These are phyloP conservation scores for Clunio marinus DNA, from an alignment of 2,888 invertebrate genomes.

Conservation along the genomic window DNA sequence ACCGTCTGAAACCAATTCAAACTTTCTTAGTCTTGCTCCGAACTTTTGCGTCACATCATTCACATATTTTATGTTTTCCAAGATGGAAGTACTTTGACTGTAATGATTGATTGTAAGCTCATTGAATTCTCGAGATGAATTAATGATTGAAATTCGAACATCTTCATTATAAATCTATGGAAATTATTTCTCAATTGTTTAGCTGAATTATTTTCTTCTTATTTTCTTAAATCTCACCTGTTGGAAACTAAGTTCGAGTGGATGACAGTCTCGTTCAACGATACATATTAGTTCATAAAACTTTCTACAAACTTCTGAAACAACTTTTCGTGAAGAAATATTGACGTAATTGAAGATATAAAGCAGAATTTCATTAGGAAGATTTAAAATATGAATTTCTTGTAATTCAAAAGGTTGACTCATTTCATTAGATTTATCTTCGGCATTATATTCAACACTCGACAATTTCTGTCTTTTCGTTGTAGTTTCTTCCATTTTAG, in stretches of 20 bases:
- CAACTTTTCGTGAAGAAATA: not conserved
- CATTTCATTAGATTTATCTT: not conserved
- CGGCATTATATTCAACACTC: not conserved
- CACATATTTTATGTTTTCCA: not conserved
- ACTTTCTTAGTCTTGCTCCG: not conserved
- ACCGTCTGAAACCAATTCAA: constrained; percentile 6
- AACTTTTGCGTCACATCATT: not conserved
- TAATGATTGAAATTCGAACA: not conserved
- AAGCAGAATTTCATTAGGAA: not conserved
- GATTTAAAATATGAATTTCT: not conserved
- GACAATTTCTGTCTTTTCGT: too few relatives aligned
- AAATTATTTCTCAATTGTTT: not conserved
- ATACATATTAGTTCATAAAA: constrained; percentile 10
- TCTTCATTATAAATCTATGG: not conserved
- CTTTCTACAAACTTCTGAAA: not conserved
- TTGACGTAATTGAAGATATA: not conserved
- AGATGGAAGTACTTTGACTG: not conserved
- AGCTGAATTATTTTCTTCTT: not conserved
- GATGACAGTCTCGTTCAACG: not conserved
- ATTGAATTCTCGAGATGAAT: not conserved
- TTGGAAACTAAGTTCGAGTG: not conserved
- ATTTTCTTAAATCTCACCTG: not conserved
- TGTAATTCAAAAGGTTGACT: too few relatives aligned
- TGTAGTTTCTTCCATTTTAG: too few relatives aligned
- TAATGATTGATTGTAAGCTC: not conserved